These are phyloP conservation scores for Diarsia dahlii DNA, from an alignment of 2,888 invertebrate genomes.

Conservation along the genomic window DNA sequence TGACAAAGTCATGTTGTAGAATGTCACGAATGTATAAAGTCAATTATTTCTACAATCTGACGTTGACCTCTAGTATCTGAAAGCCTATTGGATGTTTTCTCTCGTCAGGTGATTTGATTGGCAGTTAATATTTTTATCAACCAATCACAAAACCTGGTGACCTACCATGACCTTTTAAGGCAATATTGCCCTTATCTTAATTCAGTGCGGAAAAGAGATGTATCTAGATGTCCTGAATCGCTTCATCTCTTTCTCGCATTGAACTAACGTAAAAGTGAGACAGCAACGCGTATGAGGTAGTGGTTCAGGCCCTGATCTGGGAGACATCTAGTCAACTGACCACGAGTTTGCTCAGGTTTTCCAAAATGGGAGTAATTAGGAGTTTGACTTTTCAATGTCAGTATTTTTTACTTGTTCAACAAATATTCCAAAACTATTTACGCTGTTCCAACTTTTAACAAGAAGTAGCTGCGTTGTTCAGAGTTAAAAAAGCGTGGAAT, in stretches of 20 bases:
- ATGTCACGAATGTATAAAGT: constrained; percentile 29
- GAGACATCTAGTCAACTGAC: background rate
- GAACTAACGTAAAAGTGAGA: background rate
- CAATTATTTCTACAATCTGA: constrained; percentile 48
- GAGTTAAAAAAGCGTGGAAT: background rate
- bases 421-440: constrained; percentile 49
- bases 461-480: background rate
- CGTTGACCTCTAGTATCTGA: background rate
- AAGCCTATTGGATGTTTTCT: background rate
- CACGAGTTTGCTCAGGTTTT: background rate
- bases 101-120: background rate
- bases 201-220: background rate
- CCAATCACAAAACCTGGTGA: background rate
- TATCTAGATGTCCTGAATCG: background rate
- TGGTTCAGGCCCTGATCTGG: background rate
- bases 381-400: background rate
- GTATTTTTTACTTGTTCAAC: constrained; percentile 10
- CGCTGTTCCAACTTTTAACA: constrained; percentile 4
- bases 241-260: background rate
- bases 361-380: background rate
- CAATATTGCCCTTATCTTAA: background rate
- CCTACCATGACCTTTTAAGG: background rate
- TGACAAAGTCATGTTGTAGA: constrained; percentile 24
- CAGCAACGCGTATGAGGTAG: background rate
- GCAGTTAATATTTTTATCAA: background rate